Evolutionary conservation across 2,888 invertebrate genomes (phyloP), one percentile per base, ranked within the genome.

Genomic region (Eupithecia abbreviata): DNA sequence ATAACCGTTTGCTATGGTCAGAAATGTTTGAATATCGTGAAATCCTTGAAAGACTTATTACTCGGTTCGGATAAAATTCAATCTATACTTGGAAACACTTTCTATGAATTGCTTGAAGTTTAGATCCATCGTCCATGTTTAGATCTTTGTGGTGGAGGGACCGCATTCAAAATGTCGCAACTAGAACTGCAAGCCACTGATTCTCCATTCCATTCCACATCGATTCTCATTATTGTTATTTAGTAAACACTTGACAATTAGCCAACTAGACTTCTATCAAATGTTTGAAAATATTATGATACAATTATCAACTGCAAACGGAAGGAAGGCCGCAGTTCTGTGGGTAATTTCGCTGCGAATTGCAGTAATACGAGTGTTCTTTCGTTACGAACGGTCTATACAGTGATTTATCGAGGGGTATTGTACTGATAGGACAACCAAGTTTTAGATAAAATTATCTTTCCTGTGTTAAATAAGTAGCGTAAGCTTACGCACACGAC

Each of bases 321-420:
- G 62, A 58, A 58, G 18, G 18, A 62, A 62, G 30, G 30, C 62
- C 30, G 62, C 62, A 62, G 62, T 62, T 62, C 62, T 62, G 12
- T 30, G 62, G 30, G 12, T 47, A 75, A 73, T 72, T 68, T 77
- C 76, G 55, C n/a, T 55, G 55, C 55, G 77, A 80, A 80, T 76
- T 77, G 77, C 76, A 72, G 80, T 75, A 58, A n/a, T 51, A 80
- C 77, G 76, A 77, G 72, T 73, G 75, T 72, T 15, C 15, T 49
- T 51, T n/a, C 6, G 51, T 51, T 58, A 58, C 9, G n/a, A 9
- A 58, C 18, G n/a, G 9, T n/a, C 9, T 58, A 58, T 58, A n/a
- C n/a, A 58, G 18, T 9, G 55, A 58, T n/a, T 58, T n/a, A 58
- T 9, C 9, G n/a, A 58, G 55, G 18, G 18, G 18, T 58, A 18